Conservation (phyloP, 2,113 vertebrate genomes). For the Aramus guarauna region DNA sequence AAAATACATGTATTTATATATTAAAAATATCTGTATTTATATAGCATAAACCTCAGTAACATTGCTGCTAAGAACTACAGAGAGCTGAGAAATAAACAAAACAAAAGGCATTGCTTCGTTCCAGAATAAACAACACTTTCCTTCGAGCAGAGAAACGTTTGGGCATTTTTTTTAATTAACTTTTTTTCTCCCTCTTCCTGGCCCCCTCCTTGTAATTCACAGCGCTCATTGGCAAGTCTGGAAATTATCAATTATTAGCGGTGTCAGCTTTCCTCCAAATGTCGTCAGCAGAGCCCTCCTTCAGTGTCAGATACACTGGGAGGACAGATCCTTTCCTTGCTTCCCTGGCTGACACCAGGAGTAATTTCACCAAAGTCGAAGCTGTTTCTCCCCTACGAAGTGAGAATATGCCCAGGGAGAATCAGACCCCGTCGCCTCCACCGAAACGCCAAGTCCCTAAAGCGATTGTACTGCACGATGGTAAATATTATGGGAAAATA, state of each 20-base stretch:
- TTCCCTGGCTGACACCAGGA: neutral
- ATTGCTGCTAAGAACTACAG: neutral
- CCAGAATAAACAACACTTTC: conserved; percentile 5
- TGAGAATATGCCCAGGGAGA: neutral
- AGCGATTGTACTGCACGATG: neutral
- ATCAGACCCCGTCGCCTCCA: neutral
- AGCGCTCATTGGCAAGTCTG: neutral
- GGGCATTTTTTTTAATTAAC: conserved; percentile 50
- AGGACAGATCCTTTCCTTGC: neutral
- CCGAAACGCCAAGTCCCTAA: neutral
- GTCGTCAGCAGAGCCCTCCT: neutral
- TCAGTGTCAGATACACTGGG: neutral
- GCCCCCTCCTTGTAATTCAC: neutral
- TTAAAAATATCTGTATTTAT: neutral
- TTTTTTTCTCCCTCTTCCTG: neutral
- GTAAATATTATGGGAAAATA: conserved; percentile 16
- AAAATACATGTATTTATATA: neutral
- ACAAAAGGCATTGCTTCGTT: neutral
- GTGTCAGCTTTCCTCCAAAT: neutral
- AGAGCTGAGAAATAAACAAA: conserved; percentile 30
- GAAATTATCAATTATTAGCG: neutral
- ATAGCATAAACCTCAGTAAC: neutral
- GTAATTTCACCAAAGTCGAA: neutral
- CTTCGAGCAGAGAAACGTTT: neutral
- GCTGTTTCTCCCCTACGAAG: neutral